Base-by-base conservation (phyloP, 2,888 invertebrate species). In the Drosophila infuscata region DNA sequence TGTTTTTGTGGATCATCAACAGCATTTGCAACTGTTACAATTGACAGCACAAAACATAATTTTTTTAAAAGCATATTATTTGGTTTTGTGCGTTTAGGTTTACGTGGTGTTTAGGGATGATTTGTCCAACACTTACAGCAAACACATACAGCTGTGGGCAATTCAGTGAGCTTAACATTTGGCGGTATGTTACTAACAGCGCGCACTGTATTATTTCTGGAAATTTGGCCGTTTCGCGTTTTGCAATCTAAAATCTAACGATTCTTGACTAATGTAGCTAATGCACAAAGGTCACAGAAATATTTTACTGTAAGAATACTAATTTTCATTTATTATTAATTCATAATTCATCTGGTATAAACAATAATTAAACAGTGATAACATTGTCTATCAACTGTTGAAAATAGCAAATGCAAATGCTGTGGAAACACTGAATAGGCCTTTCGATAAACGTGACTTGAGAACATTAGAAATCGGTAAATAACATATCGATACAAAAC, bases 1-100 rank as follows among this genome's bases (percentile, higher is more conserved):
- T 77, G 75, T 36, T 87, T 87, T 60, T 83, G 81, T 15, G 83
- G 85, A 35, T 78, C 81, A 53, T 78, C 81, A 17, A 81, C 48
- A 20, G 81, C 38, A 57, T 53, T 52, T 67, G 72, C 67, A 72
- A 72, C 15, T 30, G 73, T 41, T 74, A 78, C 17, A 49, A 72
- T 30, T 51, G 81, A 46, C 51, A 90, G 38, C 52, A 60, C 48
- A 63, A 68, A 54, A 59, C 30, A 61, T 57, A 81, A 51, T 62
- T 81, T 76, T 30, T 72, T 78, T 15, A 78, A 57, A 41, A 68
- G 3, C 78, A 78, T 78, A 61, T 67, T 77, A 38, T 54, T 36
- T 49, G 30, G 63, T 57, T 66, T 66, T 43, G n/a, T 15, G 9
- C 29, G 38, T 60, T 49, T 25, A 29, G 52, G 78, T 81, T 77